phyloP scores from a whole-genome alignment of 2,888 invertebrate species.

The Electrophaes corylata region DNA sequence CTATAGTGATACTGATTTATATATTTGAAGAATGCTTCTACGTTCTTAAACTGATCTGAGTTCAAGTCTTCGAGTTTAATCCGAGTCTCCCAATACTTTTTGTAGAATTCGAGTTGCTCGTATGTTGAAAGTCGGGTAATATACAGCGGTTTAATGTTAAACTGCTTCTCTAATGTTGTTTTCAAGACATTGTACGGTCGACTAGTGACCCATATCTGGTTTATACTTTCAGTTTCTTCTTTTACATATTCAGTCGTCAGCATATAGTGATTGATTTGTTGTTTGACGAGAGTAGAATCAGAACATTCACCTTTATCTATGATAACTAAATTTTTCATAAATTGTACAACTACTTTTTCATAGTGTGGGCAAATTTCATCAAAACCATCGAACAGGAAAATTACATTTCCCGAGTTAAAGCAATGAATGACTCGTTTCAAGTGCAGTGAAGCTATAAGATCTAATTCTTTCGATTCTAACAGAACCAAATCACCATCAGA shows the following conservation, averaged over 20 bases:
- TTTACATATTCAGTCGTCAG: neutral
- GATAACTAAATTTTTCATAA: neutral
- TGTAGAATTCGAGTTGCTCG: neutral
- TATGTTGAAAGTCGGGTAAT: neutral
- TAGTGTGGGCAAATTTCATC: constrained; percentile 6
- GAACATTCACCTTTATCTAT: neutral
- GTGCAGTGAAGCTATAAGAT: neutral
- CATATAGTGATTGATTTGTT: neutral
- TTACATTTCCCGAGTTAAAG: neutral
- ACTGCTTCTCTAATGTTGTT: neutral
- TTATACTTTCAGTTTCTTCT: neutral
- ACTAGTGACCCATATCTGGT: neutral
- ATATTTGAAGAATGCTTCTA: neutral
- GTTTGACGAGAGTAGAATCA: neutral
- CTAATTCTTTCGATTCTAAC: neutral
- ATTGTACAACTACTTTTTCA: neutral
- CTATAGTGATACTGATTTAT: neutral
- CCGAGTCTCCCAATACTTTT: neutral
- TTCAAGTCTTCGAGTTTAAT: neutral
- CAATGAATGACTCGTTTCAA: neutral
- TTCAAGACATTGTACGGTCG: neutral
- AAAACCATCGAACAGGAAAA: neutral
- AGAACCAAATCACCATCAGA: neutral
- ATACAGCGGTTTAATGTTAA: neutral
- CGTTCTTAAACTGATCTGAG: neutral